Conservation (phyloP, 2,113 vertebrate genomes). For the Bubo scandiacus region DNA sequence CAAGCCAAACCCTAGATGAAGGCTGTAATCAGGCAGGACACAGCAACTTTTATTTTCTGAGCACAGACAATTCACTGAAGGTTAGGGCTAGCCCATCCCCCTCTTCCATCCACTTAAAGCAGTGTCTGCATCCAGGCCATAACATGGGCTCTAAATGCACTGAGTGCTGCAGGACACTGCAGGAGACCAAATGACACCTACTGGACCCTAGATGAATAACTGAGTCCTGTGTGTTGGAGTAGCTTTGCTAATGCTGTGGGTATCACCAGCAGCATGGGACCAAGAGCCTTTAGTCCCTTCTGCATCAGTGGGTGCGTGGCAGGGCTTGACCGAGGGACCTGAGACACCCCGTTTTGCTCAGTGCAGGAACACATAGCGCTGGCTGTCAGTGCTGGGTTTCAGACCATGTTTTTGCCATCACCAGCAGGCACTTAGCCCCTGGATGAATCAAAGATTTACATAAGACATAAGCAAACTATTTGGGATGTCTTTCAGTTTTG, state of each 20-base stretch:
- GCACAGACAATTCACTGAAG: neutral
- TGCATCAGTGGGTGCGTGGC: neutral
- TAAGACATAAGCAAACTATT: neutral
- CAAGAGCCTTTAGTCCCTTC: neutral
- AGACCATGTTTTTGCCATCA: neutral
- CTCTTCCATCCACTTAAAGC: neutral
- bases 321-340: fast-evolving
- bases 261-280: neutral
- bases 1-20: neutral
- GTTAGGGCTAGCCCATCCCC: neutral
- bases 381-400: neutral
- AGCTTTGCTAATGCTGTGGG: neutral
- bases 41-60: neutral
- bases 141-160: neutral
- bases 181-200: neutral
- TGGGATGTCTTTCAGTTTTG: neutral
- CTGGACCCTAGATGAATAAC: too few species aligned
- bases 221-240: neutral
- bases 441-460: neutral
- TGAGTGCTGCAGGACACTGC: neutral
- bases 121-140: neutral
- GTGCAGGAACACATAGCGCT: neutral
- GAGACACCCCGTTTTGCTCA: neutral
- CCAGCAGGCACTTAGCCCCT: neutral
- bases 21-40: neutral